Conservation (phyloP, 2,113 vertebrate species). For the Syngnathus floridae region DNA sequence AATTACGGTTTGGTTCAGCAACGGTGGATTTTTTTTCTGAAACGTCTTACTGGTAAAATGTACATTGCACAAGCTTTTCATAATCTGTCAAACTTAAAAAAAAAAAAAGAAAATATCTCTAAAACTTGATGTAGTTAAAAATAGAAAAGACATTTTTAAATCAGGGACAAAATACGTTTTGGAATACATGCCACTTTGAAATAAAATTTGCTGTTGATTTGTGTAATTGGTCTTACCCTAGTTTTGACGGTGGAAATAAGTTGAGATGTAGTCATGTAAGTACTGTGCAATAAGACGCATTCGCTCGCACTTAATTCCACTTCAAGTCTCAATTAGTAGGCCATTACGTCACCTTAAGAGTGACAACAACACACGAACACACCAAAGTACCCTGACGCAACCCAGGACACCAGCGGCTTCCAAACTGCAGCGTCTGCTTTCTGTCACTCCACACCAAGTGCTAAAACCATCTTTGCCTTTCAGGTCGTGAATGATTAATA, state of each 20-base stretch:
- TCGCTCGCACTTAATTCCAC: conserved; percentile 6
- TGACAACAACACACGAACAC: conserved; percentile 11
- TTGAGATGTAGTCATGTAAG: neutral
- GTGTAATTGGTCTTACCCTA: too few relatives aligned
- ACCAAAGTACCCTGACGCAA: conserved; percentile 23
- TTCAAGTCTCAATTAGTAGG: conserved; percentile 5
- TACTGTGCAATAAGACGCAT: neutral
- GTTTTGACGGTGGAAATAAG: neutral
- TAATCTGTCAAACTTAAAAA: too few relatives aligned
- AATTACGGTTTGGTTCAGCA: too few relatives aligned
- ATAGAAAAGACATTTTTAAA: too few relatives aligned
- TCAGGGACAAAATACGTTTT: too few relatives aligned
- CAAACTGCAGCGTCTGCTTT: conserved; percentile 32
- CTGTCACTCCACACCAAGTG: conserved; percentile 17
- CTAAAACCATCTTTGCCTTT: conserved; percentile 26
- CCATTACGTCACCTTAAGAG: conserved; percentile 5
- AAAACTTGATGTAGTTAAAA: too few relatives aligned
- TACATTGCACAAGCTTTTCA: too few relatives aligned
- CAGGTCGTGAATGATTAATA: conserved; percentile 31
- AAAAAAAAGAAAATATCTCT: too few relatives aligned
- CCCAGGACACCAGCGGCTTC: conserved; percentile 31
- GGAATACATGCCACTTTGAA: neutral
- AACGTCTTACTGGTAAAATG: too few relatives aligned
- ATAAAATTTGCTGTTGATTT: neutral
- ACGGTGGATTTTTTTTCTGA: too few relatives aligned